Evolutionary conservation across 1,140 invertebrate genomes (phyloP).

Genomic region (Ceratosolen solmsi): DNA sequence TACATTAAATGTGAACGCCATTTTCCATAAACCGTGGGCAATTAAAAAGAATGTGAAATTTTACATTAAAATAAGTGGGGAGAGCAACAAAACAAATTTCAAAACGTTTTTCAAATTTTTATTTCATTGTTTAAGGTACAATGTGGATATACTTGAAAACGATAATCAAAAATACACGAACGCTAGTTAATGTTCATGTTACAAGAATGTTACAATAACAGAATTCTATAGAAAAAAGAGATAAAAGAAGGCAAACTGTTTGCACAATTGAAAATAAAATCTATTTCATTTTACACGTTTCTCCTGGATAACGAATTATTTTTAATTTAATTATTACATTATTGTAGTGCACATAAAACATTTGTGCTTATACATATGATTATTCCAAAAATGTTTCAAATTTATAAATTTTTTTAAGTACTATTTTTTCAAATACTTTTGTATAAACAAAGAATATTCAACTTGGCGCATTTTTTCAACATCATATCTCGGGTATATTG

Average conservation of each 20-base stretch:
- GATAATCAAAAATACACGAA: not conserved
- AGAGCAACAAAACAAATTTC: not conserved
- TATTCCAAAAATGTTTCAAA: too few relatives aligned
- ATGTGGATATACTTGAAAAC: not conserved
- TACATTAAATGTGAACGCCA: constrained; percentile 35
- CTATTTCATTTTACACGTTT: too few relatives aligned
- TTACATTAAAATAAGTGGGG: constrained; percentile 38
- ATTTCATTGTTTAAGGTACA: not conserved
- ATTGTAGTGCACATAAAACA: too few relatives aligned
- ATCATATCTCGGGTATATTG: not conserved
- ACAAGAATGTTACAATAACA: not conserved
- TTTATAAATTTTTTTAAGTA: not conserved
- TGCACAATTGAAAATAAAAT: too few relatives aligned
- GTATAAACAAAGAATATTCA: not conserved
- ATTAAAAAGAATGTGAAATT: constrained; percentile 23
- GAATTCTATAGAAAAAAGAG: not conserved
- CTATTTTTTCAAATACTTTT: not conserved
- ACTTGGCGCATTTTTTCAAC: constrained; percentile 20
- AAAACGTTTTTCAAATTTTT: not conserved
- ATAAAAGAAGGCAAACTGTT: too few relatives aligned
- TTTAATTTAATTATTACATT: not conserved
- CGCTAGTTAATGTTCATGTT: not conserved
- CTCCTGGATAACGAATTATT: not conserved
- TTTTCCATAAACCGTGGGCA: constrained; percentile 13
- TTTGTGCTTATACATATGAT: too few relatives aligned